Evolutionary conservation across 92 coral and sea anemone genomes (phyloP).

Genomic region (Blastomussa wellsi): DNA sequence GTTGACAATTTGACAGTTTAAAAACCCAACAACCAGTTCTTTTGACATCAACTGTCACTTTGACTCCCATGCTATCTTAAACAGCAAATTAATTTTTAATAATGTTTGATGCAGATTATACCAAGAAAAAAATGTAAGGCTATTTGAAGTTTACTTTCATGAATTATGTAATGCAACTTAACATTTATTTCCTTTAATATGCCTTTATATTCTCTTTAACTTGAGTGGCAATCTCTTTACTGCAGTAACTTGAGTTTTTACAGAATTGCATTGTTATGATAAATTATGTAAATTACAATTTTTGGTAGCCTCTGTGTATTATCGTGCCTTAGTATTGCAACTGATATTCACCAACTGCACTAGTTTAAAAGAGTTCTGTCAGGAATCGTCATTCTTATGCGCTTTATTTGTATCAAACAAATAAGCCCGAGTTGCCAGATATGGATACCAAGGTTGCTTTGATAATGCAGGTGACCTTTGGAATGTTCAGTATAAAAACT

Average conservation of each 20-base stretch:
- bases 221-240: background rate
- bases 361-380: background rate
- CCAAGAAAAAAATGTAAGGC: background rate
- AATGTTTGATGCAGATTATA: background rate
- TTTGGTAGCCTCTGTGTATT: background rate
- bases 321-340: background rate
- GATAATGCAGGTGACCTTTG: background rate
- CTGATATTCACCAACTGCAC: background rate
- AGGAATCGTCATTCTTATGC: background rate
- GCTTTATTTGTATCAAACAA: background rate
- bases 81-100: conserved; percentile 22
- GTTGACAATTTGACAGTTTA: conserved; percentile 25
- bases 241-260: background rate
- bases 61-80: background rate
- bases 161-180: background rate
- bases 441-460: background rate
- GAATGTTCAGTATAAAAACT: background rate
- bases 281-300: background rate
- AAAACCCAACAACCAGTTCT: conserved; percentile 45
- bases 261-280: background rate
- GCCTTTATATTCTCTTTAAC: background rate
- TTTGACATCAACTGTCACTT: conserved; percentile 21
- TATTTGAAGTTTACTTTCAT: background rate
- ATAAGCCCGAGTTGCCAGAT: background rate
- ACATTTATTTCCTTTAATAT: background rate